Evolutionary conservation across 2,113 vertebrate species (phyloP), one percentile per base, ranked within the genome.

Genomic region (Microcebus griseorufus): DNA sequence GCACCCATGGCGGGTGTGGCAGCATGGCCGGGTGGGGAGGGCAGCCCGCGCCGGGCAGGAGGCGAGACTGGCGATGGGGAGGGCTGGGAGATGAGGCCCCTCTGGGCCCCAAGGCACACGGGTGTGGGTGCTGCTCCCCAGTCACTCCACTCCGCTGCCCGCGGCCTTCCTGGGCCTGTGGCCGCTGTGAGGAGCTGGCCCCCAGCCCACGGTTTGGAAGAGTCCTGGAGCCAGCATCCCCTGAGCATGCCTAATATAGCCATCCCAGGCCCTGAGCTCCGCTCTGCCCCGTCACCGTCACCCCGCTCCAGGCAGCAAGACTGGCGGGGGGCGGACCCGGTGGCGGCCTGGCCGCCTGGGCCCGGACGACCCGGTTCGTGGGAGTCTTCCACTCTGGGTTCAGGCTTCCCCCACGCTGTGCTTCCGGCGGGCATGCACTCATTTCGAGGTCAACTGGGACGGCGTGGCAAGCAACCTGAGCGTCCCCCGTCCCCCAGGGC

Each of bases 211-310:
- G 18, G 64, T 70, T 78, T 79, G 97, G 96, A 85, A 95, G 93
- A 92, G 95, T 95, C 96, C 94, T 65, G 93, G 96, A 85, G 81
- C 60, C 64, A 95, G 81, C 75, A 34, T 88, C 75, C 37, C 76
- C n/a, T n/a, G 65, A 88, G 82, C 81, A 90, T 93, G 93, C 96
- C 98, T 97, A 97, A 97, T 97, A 98, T 83, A 89, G 98, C 64
- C 86, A 93, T 93, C 18, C 25, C 5, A 3, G 62, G n/a, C 29
- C 65, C 69, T 12, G 48, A 6, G 72, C 34, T 39, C 25, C 10
- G 10, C 62, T 29, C 53, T 32, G 37, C 60, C 79, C 79, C 1
- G 0, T 25, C 64, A 25, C 55, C 62, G 0, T 25, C 64, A 25
- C 55, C 69, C 62, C n/a, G 65, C 20, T 14, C 23, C 55, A 51